Percentiles rank a stretch among this genome's conserved stretches.
Evolutionary conservation across 2,888 invertebrate species (phyloP).

Genomic region (Microctonus hyperodae): DNA sequence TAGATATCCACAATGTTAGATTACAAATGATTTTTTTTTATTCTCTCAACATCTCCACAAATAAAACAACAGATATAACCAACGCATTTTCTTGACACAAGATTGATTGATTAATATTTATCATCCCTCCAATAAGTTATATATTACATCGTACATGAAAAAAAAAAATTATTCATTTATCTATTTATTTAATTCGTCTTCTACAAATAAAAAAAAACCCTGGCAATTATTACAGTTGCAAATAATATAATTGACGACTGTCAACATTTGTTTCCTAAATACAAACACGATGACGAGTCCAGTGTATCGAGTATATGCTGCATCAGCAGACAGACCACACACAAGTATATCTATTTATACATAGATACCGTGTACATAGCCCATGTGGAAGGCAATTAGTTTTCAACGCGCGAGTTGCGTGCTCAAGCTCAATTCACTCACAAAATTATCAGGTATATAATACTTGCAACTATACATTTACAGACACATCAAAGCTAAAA

Average conservation of each 20-base stretch:
- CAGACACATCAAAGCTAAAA: slow-evolving; percentile 3
- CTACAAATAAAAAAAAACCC: too few relatives aligned
- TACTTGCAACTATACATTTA: slow-evolving; percentile 9
- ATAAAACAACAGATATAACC: slow-evolving; percentile 33
- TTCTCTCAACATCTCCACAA: slow-evolving; percentile 9
- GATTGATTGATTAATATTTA: slow-evolving; percentile 46
- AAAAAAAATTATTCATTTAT: too few relatives aligned
- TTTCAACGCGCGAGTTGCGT: slow-evolving; percentile 33
- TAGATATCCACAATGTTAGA: slow-evolving; percentile 43
- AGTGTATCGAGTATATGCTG: slow-evolving; percentile 32
- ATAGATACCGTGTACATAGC: slow-evolving; percentile 33
- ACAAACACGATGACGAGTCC: slow-evolving; percentile 7
- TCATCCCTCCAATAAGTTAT: slow-evolving; percentile 18
- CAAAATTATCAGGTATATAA: slow-evolving; percentile 35
- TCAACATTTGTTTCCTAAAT: background rate
- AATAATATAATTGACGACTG: slow-evolving; percentile 7
- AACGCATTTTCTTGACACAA: slow-evolving; percentile 25
- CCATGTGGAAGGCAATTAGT: slow-evolving; percentile 38
- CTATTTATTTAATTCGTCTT: too few relatives aligned
- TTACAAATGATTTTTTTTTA: slow-evolving; percentile 39
- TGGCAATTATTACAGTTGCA: background rate
- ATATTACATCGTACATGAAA: background rate
- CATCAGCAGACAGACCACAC: slow-evolving; percentile 29
- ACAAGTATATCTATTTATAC: slow-evolving; percentile 31
- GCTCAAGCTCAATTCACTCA: slow-evolving; percentile 32